These are phyloP conservation scores for Nothobranchius kuhntae DNA, from an alignment of 2,113 vertebrate genomes.

Conservation along the genomic window DNA sequence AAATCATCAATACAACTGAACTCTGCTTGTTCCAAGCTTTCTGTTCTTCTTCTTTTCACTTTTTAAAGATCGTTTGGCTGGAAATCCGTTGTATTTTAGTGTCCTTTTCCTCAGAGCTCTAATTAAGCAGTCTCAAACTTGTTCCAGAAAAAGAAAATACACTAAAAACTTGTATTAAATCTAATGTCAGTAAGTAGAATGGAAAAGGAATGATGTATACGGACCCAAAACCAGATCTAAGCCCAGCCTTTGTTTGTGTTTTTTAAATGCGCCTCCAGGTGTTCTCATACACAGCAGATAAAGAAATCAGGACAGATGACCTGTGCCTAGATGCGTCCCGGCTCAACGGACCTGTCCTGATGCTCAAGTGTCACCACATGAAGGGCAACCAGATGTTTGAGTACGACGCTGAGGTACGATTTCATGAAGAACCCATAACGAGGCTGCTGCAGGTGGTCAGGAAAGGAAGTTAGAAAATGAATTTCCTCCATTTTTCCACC, in stretches of 20 bases:
- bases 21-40: too few relatives aligned
- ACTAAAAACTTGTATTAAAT: not conserved
- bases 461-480: not conserved
- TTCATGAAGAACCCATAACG: not conserved
- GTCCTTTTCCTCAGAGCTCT: not conserved
- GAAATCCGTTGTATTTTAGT: not conserved
- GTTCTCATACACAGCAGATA: slow-evolving; percentile 97
- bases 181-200: not conserved
- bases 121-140: not conserved
- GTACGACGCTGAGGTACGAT: slow-evolving; percentile 93
- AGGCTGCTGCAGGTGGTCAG: not conserved
- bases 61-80: too few relatives aligned
- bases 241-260: not conserved
- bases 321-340: slow-evolving; percentile 96
- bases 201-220: not conserved
- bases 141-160: not conserved
- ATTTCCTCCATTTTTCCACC: slow-evolving; percentile 48
- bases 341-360: slow-evolving; percentile 92
- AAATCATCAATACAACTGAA: too few relatives aligned
- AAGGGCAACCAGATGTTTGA: slow-evolving; percentile 98
- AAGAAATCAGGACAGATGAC: slow-evolving; percentile 97
- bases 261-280: slow-evolving; percentile 78
- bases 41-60: too few relatives aligned
- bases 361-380: slow-evolving; percentile 99
- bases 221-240: not conserved